Conservation (phyloP, 1,140 invertebrate genomes). For the Lucilia cuprina region DNA sequence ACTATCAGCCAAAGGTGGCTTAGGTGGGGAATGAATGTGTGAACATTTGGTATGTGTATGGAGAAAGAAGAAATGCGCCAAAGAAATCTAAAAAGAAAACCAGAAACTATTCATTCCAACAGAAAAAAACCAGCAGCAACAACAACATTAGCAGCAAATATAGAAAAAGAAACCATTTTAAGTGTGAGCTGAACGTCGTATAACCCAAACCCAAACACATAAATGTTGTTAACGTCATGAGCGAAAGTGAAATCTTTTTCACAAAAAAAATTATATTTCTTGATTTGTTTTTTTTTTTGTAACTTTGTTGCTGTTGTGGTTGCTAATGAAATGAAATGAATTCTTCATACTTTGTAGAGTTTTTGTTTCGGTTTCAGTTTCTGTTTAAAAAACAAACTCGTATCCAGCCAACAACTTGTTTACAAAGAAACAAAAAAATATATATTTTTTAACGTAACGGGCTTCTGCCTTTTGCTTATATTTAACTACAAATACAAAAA, state of each 20-base stretch:
- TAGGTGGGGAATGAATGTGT: no score
- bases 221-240: conserved; percentile 16
- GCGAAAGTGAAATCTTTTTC: conserved; percentile 26
- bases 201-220: not conserved
- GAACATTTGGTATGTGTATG: not conserved
- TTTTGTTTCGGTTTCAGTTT: not conserved
- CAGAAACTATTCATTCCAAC: not conserved
- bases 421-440: no score
- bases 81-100: not conserved
- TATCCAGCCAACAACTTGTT: not conserved
- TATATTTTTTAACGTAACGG: not conserved
- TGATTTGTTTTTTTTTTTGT: not conserved
- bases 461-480: not conserved
- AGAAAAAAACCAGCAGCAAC: not conserved
- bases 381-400: no score
- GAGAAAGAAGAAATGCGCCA: not conserved
- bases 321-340: conserved; percentile 15
- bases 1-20: no score
- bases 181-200: not conserved
- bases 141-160: not conserved
- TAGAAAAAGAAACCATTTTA: conserved; percentile 10
- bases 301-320: not conserved
- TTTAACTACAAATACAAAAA: not conserved
- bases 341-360: conserved; percentile 14
- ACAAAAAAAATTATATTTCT: not conserved